Conservation (phyloP, 2,113 vertebrate species). For the Ciconia maguari region DNA sequence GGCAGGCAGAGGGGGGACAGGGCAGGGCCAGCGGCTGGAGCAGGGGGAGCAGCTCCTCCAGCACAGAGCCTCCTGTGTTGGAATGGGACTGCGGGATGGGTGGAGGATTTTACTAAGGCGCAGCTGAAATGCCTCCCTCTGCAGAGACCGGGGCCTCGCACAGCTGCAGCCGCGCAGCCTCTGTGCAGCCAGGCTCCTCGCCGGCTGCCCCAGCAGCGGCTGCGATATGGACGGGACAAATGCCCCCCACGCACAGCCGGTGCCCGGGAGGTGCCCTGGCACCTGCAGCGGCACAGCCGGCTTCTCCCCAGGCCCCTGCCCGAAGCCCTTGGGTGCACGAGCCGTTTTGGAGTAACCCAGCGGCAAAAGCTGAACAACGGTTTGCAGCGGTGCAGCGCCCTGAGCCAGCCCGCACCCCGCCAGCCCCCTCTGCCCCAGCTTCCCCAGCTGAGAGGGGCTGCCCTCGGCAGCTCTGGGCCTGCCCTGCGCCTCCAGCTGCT, state of each 20-base stretch:
- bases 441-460: neutral
- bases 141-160: accelerated
- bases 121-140: too few relatives aligned
- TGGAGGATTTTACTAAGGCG: neutral
- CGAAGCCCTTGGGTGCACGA: neutral
- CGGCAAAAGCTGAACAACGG: neutral
- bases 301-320: neutral
- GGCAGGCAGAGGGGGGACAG: neutral
- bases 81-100: accelerated
- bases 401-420: neutral
- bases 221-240: neutral
- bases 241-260: accelerated
- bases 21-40: too few relatives aligned
- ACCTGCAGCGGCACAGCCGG: accelerated
- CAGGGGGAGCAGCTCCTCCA: neutral
- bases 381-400: accelerated
- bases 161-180: neutral
- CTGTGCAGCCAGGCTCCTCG: accelerated
- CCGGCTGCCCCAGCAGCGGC: neutral
- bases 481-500: too few relatives aligned
- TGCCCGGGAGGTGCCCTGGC: accelerated
- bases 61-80: neutral
- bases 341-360: too few relatives aligned
- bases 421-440: neutral
- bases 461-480: neutral